Percentiles rank a stretch among this genome's conserved stretches.
Conservation (phyloP, 2,113 vertebrate species). For the Poicephalus gulielmi region DNA sequence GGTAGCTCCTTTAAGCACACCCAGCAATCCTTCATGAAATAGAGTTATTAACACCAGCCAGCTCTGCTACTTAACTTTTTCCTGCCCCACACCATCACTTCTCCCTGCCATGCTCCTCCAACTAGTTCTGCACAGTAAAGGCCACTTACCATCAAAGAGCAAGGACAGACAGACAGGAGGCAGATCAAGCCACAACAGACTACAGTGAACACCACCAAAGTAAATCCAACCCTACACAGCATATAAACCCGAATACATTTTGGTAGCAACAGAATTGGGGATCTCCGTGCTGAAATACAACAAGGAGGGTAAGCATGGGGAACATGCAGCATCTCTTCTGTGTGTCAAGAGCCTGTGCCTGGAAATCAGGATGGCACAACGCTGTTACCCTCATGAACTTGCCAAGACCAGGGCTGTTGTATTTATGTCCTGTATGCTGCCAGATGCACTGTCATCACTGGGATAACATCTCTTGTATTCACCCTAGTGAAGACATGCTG, state of each 20-base stretch:
- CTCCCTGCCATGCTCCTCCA: not conserved
- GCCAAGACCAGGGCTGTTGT: not conserved
- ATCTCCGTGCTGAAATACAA: not conserved
- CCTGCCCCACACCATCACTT: not conserved
- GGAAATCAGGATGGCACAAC: not conserved
- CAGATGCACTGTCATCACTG: not conserved
- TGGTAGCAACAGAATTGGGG: not conserved
- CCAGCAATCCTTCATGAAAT: not conserved
- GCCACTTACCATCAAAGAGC: not conserved
- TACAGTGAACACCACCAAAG: not conserved
- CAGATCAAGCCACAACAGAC: not conserved
- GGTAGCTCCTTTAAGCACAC: not conserved
- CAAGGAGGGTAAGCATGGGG: not conserved
- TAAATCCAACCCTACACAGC: not conserved
- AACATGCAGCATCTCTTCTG: not conserved
- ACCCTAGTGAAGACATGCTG: not conserved
- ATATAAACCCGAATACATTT: not conserved
- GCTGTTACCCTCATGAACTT: not conserved
- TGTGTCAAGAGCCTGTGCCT: not conserved
- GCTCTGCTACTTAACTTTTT: not conserved
- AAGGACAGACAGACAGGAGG: not conserved
- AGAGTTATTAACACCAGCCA: not conserved
- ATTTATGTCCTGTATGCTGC: not conserved
- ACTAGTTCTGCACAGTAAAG: not conserved
- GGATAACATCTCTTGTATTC: not conserved